These are phyloP conservation scores for Lepidurus couesii DNA, from an alignment of 1,140 invertebrate species.

Conservation along the genomic window DNA sequence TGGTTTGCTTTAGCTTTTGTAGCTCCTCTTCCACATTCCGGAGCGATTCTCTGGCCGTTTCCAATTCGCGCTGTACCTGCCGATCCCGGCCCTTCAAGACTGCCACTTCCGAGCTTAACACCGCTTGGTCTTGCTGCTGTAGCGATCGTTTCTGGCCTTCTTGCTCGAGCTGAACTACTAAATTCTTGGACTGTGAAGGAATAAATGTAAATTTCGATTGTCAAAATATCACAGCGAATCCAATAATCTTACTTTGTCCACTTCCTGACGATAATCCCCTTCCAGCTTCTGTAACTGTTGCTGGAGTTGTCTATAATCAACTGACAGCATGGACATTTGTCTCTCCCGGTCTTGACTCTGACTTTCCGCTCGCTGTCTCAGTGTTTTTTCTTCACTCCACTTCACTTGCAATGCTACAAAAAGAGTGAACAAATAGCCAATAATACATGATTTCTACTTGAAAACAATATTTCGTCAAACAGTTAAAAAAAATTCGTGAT, in stretches of 20 bases:
- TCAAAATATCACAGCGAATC: constrained; percentile 5
- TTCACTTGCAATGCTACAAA: constrained; percentile 76
- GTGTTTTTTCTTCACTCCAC: constrained; percentile 80
- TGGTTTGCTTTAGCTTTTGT: constrained; percentile 65
- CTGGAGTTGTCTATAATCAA: constrained; percentile 87
- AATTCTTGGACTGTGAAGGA: constrained; percentile 55
- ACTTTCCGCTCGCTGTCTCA: constrained; percentile 73
- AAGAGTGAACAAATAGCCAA: constrained; percentile 25
- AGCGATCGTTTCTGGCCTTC: constrained; percentile 72
- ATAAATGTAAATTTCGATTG: constrained; percentile 23
- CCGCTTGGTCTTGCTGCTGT: constrained; percentile 65
- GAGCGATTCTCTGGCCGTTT: constrained; percentile 62
- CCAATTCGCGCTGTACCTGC: constrained; percentile 64
- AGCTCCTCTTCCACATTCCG: constrained; percentile 71
- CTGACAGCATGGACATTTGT: constrained; percentile 86
- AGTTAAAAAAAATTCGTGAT: not conserved
- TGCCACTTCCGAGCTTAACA: constrained; percentile 63
- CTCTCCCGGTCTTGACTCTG: constrained; percentile 84
- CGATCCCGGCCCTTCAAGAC: constrained; percentile 67
- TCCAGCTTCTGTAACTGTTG: constrained; percentile 82
- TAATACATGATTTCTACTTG: too few species aligned
- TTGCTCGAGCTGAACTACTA: constrained; percentile 80
- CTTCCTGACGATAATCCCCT: constrained; percentile 78
- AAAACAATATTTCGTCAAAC: too few species aligned
- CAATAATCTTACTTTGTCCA: constrained; percentile 64